Base-by-base conservation (phyloP, 2,113 vertebrate genomes). In the Nycticorax nycticorax region DNA sequence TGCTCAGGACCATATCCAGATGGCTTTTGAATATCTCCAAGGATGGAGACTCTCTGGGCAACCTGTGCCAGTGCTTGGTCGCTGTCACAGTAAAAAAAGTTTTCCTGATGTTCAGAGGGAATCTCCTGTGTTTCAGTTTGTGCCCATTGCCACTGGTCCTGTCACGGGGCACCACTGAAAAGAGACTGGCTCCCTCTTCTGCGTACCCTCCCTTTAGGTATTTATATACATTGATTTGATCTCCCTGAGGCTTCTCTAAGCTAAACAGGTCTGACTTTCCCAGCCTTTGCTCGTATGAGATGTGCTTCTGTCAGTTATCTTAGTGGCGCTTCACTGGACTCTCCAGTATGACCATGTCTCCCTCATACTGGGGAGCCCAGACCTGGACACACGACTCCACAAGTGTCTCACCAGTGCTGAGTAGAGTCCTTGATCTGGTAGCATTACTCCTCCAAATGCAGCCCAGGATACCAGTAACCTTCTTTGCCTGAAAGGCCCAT, bases 121-220 rank as follows among this genome's bases (percentile, higher is more conserved):
- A 33, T 59, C 9, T 69, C 21, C 27, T 35, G 39, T 78, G 24
- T 82, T 62, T 62, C 28, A 30, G 26, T 55, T 68, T 69, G 59
- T 68, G 39, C 45, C 33, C 0, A 0, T n/a, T 52, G 16, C 48
- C 24, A 19, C 27, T 57, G 37, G 10, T 68, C 6, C 21, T 50
- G n/a, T 76, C 30, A 6, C 57, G 28, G 59, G 21, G 17, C 27
- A 26, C 15, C 57, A 24, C 52, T 55, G 63, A 57, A 43, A 12
- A 67, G 4, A 57, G 27, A 3, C 22, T 67, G 57, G 1, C 27
- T 88, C 37, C 16, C 5, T 79, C 26, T 69, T 73, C 27, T 74
- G 18, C 39, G 7, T 5, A 24, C 30, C 9, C 9, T 88, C 24
- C n/a, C 14, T 50, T 20, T 60, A 66, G 15, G 9, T 64, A 35